Evolutionary conservation across 2,797 vertebrate species (phyloP).

Genomic region (Scolopax rusticola): DNA sequence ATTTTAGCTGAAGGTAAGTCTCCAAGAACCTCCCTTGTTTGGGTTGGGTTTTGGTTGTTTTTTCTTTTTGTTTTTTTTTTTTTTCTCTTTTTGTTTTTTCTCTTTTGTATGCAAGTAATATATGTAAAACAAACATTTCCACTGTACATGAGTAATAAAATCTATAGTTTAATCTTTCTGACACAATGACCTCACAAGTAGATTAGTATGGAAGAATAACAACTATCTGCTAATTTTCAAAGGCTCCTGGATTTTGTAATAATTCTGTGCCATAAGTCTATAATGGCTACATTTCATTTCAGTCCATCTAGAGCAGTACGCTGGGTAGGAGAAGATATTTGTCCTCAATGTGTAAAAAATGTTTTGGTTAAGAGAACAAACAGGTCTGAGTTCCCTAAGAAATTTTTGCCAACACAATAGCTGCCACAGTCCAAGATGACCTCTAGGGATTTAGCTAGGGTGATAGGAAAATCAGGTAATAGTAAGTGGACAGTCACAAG

Average conservation of each 20-base stretch:
- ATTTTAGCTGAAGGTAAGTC: neutral
- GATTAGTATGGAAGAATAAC: neutral
- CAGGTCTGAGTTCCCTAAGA: neutral
- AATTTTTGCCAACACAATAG: neutral
- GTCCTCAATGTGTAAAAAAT: neutral
- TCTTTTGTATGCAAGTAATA: neutral
- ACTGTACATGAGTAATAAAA: neutral
- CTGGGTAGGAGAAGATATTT: neutral
- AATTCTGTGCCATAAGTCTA: neutral
- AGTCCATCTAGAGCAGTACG: neutral
- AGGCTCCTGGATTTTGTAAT: neutral
- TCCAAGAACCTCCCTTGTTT: neutral
- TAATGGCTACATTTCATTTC: neutral
- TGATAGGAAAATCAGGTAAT: neutral
- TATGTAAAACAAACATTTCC: neutral
- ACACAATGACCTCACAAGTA: neutral
- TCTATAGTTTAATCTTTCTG: neutral
- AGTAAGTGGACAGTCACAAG: neutral
- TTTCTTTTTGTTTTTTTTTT: neutral
- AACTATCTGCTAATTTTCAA: neutral
- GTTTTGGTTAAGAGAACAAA: neutral
- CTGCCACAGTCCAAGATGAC: neutral
- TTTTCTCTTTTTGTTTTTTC: neutral
- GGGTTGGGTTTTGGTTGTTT: fast-evolving
- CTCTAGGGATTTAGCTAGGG: neutral